Evolutionary conservation across 2,113 vertebrate genomes (phyloP).

Genomic region (Leptocoma aspasia): DNA sequence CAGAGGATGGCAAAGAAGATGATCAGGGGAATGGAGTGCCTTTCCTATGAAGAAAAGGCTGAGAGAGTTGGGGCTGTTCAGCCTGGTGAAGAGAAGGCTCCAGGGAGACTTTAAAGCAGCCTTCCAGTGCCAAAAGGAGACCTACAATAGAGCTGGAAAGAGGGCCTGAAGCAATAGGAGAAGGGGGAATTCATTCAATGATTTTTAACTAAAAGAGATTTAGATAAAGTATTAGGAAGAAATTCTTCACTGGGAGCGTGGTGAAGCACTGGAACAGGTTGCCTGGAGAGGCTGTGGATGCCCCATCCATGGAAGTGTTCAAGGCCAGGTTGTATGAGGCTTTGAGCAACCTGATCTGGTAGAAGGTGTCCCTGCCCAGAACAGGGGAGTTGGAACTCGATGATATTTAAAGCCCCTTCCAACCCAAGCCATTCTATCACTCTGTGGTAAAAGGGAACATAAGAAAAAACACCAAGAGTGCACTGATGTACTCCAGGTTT

Average conservation of each 20-base stretch:
- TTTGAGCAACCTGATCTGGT: not conserved
- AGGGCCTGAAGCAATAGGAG: not conserved
- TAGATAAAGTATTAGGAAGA: not conserved
- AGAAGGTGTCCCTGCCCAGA: not conserved
- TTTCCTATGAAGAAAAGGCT: not conserved
- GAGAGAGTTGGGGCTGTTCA: not conserved
- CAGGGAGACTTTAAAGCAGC: not conserved
- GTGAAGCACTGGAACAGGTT: not conserved
- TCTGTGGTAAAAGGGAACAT: not conserved
- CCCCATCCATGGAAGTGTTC: not conserved
- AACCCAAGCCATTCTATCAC: not conserved
- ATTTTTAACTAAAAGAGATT: not conserved
- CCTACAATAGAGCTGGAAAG: not conserved
- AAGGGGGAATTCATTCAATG: not conserved
- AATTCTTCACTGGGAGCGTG: not conserved
- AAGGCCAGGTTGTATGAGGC: not conserved
- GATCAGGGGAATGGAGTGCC: not conserved
- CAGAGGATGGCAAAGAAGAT: not conserved
- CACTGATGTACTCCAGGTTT: not conserved
- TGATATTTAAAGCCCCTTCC: not conserved
- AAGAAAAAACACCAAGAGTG: not conserved
- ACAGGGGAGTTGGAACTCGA: not conserved
- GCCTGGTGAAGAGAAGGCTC: not conserved
- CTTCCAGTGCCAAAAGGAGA: not conserved
- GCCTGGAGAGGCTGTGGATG: not conserved